These are phyloP conservation scores for Arctia plantaginis DNA, from an alignment of 2,888 invertebrate species.

Conservation along the genomic window DNA sequence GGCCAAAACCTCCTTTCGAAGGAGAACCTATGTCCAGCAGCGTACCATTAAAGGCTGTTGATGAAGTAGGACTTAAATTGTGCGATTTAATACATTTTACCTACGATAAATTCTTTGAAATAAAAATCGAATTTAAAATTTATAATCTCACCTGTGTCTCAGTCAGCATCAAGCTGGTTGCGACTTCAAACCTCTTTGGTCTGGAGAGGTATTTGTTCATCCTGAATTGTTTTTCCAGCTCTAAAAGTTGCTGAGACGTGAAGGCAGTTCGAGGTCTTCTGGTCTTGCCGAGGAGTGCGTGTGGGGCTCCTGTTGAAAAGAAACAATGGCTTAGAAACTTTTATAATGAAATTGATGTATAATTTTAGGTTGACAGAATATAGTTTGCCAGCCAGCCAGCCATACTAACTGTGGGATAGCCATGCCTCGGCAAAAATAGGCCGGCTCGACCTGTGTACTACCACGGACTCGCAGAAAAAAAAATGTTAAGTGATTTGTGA, in stretches of 20 bases:
- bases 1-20: too few relatives aligned
- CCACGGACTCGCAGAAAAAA: too few relatives aligned
- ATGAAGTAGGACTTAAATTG: background rate
- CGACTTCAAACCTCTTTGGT: slow-evolving; percentile 99
- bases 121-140: background rate
- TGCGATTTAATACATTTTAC: background rate
- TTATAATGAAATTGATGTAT: background rate
- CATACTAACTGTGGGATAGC: too few relatives aligned
- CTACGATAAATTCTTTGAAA: background rate
- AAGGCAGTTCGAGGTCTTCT: slow-evolving; percentile 98
- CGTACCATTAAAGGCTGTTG: too few relatives aligned
- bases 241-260: slow-evolving; percentile 98
- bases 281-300: slow-evolving; percentile 88
- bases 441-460: too few relatives aligned
- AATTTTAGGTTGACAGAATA: background rate
- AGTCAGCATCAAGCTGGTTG: slow-evolving; percentile 98
- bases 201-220: slow-evolving; percentile 99
- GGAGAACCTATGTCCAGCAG: too few relatives aligned
- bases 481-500: too few relatives aligned
- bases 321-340: background rate
- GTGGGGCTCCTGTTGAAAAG: slow-evolving; percentile 84
- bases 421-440: too few relatives aligned
- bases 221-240: slow-evolving; percentile 99
- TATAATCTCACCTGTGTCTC: slow-evolving; percentile 95
- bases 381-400: too few relatives aligned